phyloP scores from a whole-genome alignment of 2,888 invertebrate genomes.

The Salticus scenicus region DNA sequence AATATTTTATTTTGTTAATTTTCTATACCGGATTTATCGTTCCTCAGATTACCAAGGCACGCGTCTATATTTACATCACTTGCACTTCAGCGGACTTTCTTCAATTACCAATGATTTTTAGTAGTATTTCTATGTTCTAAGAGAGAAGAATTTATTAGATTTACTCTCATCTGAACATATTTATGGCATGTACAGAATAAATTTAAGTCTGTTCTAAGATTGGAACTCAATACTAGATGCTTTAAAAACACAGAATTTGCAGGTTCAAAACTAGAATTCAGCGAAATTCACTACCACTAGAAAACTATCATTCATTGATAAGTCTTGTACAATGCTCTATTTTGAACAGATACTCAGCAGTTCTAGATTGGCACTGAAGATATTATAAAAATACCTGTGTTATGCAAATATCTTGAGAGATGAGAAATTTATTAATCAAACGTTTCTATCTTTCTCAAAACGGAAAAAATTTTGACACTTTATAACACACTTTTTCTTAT shows the following conservation, averaged over 20 bases:
- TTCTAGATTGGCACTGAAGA: conserved; percentile 66
- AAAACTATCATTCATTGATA: conserved; percentile 53
- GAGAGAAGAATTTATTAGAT: conserved; percentile 20
- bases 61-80: conserved; percentile 60
- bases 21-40: conserved; percentile 19
- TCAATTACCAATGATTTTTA: background rate
- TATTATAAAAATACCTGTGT: conserved; percentile 67
- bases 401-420: conserved; percentile 47
- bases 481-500: conserved; percentile 26
- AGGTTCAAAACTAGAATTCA: conserved; percentile 50
- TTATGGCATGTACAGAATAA: conserved; percentile 8
- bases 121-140: conserved; percentile 31
- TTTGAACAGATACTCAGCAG: conserved; percentile 41
- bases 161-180: background rate
- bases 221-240: conserved; percentile 57
- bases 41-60: conserved; percentile 56
- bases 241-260: conserved; percentile 57
- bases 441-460: conserved; percentile 26
- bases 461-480: conserved; percentile 36
- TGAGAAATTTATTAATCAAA: conserved; percentile 44
- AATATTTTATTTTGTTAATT: background rate
- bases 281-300: conserved; percentile 49
- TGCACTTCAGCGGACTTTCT: conserved; percentile 23
- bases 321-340: conserved; percentile 49
- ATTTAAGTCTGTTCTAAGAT: conserved; percentile 47